Conservation (phyloP, 2,113 vertebrate species). For the Callipepla squamata region DNA sequence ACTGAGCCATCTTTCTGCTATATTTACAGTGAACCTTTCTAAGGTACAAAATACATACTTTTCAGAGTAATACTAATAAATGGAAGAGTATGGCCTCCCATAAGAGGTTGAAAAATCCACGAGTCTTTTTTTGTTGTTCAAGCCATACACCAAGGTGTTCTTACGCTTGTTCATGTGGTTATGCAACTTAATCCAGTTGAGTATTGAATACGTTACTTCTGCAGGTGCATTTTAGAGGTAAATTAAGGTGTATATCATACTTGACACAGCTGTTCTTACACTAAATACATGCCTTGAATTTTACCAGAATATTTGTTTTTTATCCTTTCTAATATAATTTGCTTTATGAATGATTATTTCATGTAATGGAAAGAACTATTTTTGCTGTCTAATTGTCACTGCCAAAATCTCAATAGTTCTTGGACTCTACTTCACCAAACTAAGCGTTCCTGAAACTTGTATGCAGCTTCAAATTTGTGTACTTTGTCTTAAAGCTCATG, state of each 20-base stretch:
- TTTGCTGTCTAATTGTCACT: neutral
- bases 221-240: neutral
- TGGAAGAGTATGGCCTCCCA: neutral
- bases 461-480: accelerated
- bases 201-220: neutral
- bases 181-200: neutral
- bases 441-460: neutral
- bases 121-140: neutral
- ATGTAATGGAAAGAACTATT: neutral
- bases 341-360: neutral
- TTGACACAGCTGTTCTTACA: neutral
- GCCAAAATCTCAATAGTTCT: neutral
- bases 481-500: neutral
- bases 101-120: neutral
- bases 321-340: neutral
- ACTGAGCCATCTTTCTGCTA: neutral
- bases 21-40: neutral
- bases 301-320: neutral
- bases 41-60: neutral
- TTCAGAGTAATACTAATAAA: neutral
- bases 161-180: neutral
- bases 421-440: neutral
- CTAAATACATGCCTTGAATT: neutral
- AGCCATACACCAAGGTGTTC: neutral
- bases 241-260: neutral